Evolutionary conservation across 2,797 vertebrate species (phyloP).

Genomic region (Prionace glauca): DNA sequence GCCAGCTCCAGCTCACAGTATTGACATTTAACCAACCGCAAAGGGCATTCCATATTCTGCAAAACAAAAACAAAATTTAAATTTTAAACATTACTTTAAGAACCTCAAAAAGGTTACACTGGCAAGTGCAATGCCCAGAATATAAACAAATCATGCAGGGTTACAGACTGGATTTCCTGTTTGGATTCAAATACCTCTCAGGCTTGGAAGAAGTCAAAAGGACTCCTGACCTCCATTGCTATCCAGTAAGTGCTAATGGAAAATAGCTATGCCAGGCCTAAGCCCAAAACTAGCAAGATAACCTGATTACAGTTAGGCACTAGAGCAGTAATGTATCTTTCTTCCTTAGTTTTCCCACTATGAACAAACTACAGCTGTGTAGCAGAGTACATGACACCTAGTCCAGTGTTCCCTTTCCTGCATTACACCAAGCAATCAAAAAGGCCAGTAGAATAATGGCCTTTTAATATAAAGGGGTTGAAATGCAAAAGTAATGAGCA

Average conservation of each 20-base stretch:
- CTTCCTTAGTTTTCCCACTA: not conserved
- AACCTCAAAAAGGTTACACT: not conserved
- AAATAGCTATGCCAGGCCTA: not conserved
- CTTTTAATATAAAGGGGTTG: not conserved
- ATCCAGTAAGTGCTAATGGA: not conserved
- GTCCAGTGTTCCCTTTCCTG: not conserved
- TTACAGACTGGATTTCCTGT: not conserved
- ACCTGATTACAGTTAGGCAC: not conserved
- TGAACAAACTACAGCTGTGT: too few species aligned
- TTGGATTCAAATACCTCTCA: not conserved
- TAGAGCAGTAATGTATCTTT: not conserved
- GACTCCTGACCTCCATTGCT: not conserved
- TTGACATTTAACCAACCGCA: conserved; percentile 75
- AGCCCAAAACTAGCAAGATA: not conserved
- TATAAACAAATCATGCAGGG: not conserved
- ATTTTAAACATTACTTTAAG: not conserved
- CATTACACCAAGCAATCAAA: not conserved
- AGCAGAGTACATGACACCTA: not conserved
- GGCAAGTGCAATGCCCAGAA: not conserved
- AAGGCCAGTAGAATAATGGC: not conserved
- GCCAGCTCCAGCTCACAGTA: conserved; percentile 84
- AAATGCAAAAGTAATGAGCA: not conserved
- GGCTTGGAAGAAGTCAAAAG: not conserved
- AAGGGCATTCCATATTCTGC: conserved; percentile 64
- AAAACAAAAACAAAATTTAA: conserved; percentile 16